Base-by-base conservation (phyloP, 64 coral and sea anemone species). In the Montipora foliosa region DNA sequence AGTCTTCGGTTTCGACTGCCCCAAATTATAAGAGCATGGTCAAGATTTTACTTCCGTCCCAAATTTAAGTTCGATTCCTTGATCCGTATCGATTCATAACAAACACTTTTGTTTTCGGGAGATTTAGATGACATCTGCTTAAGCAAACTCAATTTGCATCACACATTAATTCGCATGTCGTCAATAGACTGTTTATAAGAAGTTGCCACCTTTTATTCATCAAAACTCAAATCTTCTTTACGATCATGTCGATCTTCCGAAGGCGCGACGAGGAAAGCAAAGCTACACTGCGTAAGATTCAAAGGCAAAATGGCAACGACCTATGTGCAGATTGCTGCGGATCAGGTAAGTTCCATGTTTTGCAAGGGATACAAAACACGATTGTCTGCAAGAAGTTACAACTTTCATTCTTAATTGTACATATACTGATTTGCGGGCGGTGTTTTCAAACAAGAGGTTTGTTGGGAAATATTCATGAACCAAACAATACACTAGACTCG, bases 251-350 rank as follows among this genome's bases (percentile, higher is more conserved):
- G 44, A 50, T 1, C 6, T 5, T 69, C 10, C 16, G 44, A 16
- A 86, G 3, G 22, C 82, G 48, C 8, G 8, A 15, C 3, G 61
- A 71, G 6, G 47, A 86, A 50, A 62, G 4, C 20, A 82, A 82
- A 82, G 57, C 79, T 5, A 49, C 53, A 22, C 46, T 86, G 44
- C 7, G 46, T 7, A 47, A 67, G 45, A 69, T 86, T n/a, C 46
- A 25, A 49, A 19, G 17, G 16, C 5, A 70, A 22, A 70, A 72
- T 46, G 61, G 64, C 17, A 86, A 86, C 4, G 15, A 86, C 19
- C 19, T 21, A 8, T 86, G 82, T n/a, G 82, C 82, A 3, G 82
- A 86, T 68, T 86, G 82, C 45, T 21, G 16, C 13, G 45, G 49
- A 49, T 64, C 67, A 86, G 15, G 82, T 86, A 86, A 49, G 46